phyloP scores from a whole-genome alignment of 2,888 invertebrate species.

The Tenodera sinensis region DNA sequence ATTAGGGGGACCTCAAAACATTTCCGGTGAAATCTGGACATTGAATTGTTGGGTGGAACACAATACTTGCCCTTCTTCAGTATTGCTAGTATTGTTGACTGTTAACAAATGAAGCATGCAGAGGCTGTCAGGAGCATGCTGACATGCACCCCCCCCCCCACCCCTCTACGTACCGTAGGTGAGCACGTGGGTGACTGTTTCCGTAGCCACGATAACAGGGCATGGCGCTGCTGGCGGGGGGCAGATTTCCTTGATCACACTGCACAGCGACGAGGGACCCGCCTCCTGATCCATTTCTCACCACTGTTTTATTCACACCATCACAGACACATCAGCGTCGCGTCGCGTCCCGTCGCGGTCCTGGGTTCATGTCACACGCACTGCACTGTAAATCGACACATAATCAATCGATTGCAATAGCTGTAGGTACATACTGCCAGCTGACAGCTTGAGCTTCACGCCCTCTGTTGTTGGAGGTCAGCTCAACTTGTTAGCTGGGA shows the following conservation, averaged over 20 bases:
- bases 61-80: no score
- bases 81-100: no score
- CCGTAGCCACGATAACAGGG: constrained; percentile 25
- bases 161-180: constrained; percentile 48
- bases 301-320: neutral
- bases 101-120: no score
- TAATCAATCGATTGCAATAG: neutral
- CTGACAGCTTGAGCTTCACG: neutral
- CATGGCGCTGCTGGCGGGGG: constrained; percentile 8
- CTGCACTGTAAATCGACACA: neutral
- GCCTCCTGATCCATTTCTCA: neutral
- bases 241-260: neutral
- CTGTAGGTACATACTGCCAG: no score
- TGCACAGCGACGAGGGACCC: neutral
- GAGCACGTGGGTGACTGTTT: constrained; percentile 54
- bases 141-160: no score
- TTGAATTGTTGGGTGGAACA: no score
- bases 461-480: neutral
- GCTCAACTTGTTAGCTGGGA: neutral
- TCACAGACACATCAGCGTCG: no score
- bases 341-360: no score
- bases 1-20: no score
- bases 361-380: neutral
- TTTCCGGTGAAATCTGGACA: no score
- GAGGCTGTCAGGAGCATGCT: no score